Percentiles rank a stretch among this genome's conserved stretches.
phyloP scores from a whole-genome alignment of 2,797 vertebrate genomes.

The Avahi laniger region DNA sequence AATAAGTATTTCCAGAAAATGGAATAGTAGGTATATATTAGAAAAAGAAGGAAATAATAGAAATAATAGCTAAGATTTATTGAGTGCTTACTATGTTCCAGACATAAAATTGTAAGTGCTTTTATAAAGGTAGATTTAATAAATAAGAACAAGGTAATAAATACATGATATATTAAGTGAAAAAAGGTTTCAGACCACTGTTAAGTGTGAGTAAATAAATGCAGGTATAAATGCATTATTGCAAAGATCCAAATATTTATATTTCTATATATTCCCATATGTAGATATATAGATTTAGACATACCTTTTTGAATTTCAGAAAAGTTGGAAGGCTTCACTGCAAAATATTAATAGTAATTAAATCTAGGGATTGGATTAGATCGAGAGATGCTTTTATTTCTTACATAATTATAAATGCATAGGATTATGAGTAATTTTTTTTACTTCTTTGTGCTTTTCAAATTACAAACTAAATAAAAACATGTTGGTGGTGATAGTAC shows the following conservation, averaged over 20 bases:
- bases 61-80: conserved; percentile 10
- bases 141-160: not conserved
- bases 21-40: not conserved
- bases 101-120: not conserved
- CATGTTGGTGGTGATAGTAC: not conserved
- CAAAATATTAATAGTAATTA: not conserved
- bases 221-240: not conserved
- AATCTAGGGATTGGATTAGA: not conserved
- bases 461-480: not conserved
- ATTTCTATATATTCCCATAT: not conserved
- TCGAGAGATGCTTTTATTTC: not conserved
- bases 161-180: not conserved
- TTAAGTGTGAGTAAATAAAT: not conserved
- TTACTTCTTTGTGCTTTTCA: not conserved
- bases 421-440: not conserved
- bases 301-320: not conserved
- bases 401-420: not conserved
- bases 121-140: conserved; percentile 1
- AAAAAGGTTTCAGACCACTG: not conserved
- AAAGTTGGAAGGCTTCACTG: not conserved
- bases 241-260: not conserved
- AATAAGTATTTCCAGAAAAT: not conserved
- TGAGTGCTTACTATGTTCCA: not conserved
- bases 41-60: not conserved
- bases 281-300: not conserved